Base-by-base conservation (phyloP, 2,888 invertebrate genomes). In the Hyposoter didymator region DNA sequence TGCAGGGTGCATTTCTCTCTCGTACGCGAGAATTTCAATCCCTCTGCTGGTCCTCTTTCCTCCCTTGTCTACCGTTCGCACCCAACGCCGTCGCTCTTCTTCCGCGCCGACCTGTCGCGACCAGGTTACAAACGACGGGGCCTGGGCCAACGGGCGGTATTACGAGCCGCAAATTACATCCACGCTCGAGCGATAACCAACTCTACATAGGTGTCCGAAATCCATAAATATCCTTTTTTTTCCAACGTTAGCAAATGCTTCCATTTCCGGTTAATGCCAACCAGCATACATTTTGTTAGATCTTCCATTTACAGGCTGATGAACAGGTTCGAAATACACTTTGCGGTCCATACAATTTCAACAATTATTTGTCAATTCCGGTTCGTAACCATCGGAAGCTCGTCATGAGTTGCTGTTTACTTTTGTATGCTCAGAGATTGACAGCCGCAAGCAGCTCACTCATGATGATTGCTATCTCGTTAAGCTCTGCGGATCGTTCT, bases 91-190 rank as follows among this genome's bases (percentile, higher is more conserved):
- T 70, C 70, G 52, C 70, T 72, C 62, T 78, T 76, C 83, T 82
- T 85, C 88, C 87, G 78, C 88, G 87, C 89, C 90, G 85, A 88
- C 87, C 90, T 90, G 90, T 90, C 89, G 89, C 89, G 88, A 89
- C 88, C 90, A 88, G 89, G 90, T 92, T 91, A 92, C 91, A 92
- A 92, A 92, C 90, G 90, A 90, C 89, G 88, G 87, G 87, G 64
- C 78, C 89, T 87, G 87, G 87, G 64, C 78, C 67, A 78, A 67
- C 89, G 89, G 88, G 90, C 88, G 91, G 90, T 91, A 92, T 92
- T 92, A 91, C 91, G 89, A 91, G 88, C 92, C 91, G 90, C 92
- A 92, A 92, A 92, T 92, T 92, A 91, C 90, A 90, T 88, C 87
- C 87, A 82, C 82, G 73, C 74, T 83, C 88, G 84, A 84, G 86